Percentiles rank a stretch among this genome's conserved stretches.
phyloP scores from a whole-genome alignment of 1,140 invertebrate species.

The Macrotrachela quadricornifera region DNA sequence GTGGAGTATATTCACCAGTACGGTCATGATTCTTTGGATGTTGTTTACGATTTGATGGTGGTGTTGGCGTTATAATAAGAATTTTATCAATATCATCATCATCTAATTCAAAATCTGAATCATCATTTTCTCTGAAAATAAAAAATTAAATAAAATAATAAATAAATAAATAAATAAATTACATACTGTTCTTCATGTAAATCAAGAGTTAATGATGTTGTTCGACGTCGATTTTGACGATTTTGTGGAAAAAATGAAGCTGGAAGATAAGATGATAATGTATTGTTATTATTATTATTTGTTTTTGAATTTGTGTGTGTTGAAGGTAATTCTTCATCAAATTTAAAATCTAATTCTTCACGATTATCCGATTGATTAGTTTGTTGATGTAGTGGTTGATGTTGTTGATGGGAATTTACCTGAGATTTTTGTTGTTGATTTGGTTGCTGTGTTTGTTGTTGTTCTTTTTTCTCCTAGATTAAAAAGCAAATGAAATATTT shows the following conservation, averaged over 20 bases:
- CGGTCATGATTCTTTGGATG: too few relatives aligned
- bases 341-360: conserved; percentile 82
- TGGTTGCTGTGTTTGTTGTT: neutral
- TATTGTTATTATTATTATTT: too few relatives aligned
- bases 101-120: conserved; percentile 52
- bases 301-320: conserved; percentile 54
- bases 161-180: too few relatives aligned
- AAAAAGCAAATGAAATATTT: neutral
- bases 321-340: conserved; percentile 75
- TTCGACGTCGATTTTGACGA: too few relatives aligned
- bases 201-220: too few relatives aligned
- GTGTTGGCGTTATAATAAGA: conserved; percentile 73
- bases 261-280: too few relatives aligned
- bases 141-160: too few relatives aligned
- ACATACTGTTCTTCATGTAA: too few relatives aligned
- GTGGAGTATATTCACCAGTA: conserved; percentile 19
- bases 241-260: too few relatives aligned
- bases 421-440: neutral
- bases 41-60: conserved; percentile 10
- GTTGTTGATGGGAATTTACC: neutral
- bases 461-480: neutral
- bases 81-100: conserved; percentile 82
- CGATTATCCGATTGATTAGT: conserved; percentile 32
- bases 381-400: neutral
- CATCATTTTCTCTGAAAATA: conserved; percentile 36